phyloP scores from a whole-genome alignment of 2,113 vertebrate species.

The Zosterops lateralis region DNA sequence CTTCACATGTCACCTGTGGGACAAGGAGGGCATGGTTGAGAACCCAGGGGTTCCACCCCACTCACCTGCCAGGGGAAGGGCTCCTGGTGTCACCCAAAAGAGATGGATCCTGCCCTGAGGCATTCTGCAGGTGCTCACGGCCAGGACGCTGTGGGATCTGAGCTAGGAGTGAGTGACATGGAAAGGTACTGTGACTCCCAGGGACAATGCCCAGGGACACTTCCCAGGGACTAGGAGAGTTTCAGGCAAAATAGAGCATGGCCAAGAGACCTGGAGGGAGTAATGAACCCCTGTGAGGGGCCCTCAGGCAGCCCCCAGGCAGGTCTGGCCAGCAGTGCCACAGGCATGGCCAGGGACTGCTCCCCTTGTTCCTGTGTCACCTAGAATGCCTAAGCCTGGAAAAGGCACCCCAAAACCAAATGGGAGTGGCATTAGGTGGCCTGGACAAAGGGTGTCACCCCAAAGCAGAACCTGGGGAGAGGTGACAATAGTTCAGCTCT shows the following conservation, averaged over 20 bases:
- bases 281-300: not conserved
- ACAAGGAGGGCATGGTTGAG: not conserved
- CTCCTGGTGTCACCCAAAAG: not conserved
- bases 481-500: not conserved
- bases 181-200: fast-evolving
- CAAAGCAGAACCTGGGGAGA: not conserved
- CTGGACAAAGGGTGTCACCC: not conserved
- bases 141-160: not conserved
- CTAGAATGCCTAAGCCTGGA: not conserved
- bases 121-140: fast-evolving
- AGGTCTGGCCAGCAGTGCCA: not conserved
- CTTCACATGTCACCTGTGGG: constrained; percentile 78
- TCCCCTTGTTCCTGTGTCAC: not conserved
- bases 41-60: fast-evolving
- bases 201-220: fast-evolving
- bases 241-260: not conserved
- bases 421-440: not conserved
- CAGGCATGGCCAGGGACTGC: not conserved
- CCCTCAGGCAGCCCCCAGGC: not conserved
- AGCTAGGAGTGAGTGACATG: not conserved
- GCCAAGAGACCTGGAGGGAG: not conserved
- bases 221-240: not conserved
- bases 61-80: not conserved
- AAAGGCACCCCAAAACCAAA: not conserved
- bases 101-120: fast-evolving